Evolutionary conservation across 2,113 vertebrate genomes (phyloP).

Genomic region (Raja brachyura): DNA sequence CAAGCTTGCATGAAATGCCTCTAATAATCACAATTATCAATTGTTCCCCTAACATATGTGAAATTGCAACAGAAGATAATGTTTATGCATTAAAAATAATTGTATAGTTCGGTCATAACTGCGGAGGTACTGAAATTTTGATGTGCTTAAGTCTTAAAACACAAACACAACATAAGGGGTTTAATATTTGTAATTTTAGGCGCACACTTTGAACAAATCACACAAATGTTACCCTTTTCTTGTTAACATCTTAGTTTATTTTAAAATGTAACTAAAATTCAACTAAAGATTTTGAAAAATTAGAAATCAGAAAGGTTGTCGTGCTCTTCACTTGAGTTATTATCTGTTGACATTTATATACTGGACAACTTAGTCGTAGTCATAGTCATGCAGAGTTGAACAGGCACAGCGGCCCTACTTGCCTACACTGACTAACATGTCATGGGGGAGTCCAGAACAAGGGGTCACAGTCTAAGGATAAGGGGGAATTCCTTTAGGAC

Average conservation of each 20-base stretch:
- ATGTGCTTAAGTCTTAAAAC: conserved; percentile 50
- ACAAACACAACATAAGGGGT: not conserved
- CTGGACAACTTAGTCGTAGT: not conserved
- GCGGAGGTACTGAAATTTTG: conserved; percentile 53
- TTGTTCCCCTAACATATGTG: too few relatives aligned
- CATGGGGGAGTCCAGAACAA: too few relatives aligned
- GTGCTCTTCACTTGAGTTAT: not conserved
- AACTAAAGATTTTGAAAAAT: not conserved
- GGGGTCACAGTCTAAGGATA: too few relatives aligned
- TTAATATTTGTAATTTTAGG: not conserved
- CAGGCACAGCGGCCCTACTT: too few relatives aligned
- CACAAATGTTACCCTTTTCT: too few relatives aligned
- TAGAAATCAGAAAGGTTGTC: not conserved
- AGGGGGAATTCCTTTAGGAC: too few relatives aligned
- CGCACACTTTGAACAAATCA: not conserved
- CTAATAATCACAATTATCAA: too few relatives aligned
- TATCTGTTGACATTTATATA: not conserved
- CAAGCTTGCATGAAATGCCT: too few relatives aligned
- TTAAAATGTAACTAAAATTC: not conserved
- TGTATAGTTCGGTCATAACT: conserved; percentile 39
- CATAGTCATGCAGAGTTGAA: too few relatives aligned
- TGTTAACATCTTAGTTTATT: not conserved
- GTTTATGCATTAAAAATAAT: too few relatives aligned
- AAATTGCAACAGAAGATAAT: too few relatives aligned
- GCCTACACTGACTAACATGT: too few relatives aligned